Base-by-base conservation (phyloP, 2,113 vertebrate genomes). In the Sphaerodactylus townsendi region DNA sequence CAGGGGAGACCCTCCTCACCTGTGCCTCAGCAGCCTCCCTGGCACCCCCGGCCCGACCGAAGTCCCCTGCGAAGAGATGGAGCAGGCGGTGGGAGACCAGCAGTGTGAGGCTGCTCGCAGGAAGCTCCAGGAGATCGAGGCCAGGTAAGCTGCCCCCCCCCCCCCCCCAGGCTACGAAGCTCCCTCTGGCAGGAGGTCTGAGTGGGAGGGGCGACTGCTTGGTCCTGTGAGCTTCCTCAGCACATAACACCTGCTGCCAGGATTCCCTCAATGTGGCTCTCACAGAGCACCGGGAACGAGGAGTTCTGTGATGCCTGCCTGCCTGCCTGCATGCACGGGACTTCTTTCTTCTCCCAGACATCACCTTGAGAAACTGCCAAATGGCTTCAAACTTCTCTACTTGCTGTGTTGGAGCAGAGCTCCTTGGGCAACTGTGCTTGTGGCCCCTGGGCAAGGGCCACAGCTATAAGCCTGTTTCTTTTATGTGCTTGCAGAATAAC, bases 101-200 rank as follows among this genome's bases (percentile, higher is more conserved):
- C 96, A 95, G 46, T 94, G 94, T 89, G 96, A 96, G 91, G 92
- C 91, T 90, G 96, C 95, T 87, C 94, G 94, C 79, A 95, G 95
- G 88, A 95, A 91, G 87, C 95, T 96, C 88, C 96, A 94, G 89
- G 96, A 96, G 83, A 96, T 96, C 89, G 96, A 96, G 88, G 96
- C 96, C 93, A 96, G 96, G 96, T 96, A 92, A 93, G 86, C 77
- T 83, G 56, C 48, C 5, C 5, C 56, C 25, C 17, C 19, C 53
- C 53, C 23, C 19, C 53, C 17, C 13, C 15, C 14, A 17, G 50
- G 21, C 44, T 44, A 44, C 4, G 44, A 4, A 4, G 44, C 50
- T 17, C 50, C 14, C 73, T 90, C 70, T 62, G 90, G 82, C 71
- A 91, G 88, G 53, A 48, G 79, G 77, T 92, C 90, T 37, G 39